Evolutionary conservation across 2,888 invertebrate genomes (phyloP).

Genomic region (Dilophus febrilis): DNA sequence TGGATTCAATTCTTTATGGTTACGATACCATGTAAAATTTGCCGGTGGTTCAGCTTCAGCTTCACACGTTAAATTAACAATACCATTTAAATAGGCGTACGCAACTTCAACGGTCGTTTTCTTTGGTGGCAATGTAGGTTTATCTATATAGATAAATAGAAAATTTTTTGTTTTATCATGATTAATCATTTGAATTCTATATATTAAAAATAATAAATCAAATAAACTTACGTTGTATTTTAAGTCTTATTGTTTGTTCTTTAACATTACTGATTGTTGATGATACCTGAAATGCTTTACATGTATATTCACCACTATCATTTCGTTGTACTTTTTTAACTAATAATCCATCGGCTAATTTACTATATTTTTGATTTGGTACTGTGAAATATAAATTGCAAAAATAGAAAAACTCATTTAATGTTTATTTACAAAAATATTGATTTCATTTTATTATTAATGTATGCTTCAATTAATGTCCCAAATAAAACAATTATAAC

Average conservation of each 20-base stretch:
- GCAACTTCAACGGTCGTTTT: constrained; percentile 19
- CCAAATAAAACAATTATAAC: no score
- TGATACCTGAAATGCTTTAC: constrained; percentile 37
- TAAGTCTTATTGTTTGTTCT: constrained; percentile 36
- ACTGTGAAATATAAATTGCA: no score
- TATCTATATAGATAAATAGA: constrained; percentile 17
- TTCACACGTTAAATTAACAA: constrained; percentile 39
- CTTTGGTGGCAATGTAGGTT: constrained; percentile 22
- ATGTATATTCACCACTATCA: constrained; percentile 39
- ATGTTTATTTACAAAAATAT: no score
- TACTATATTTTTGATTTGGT: constrained; percentile 28
- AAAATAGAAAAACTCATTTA: no score
- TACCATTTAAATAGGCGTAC: constrained; percentile 32
- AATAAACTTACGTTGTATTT: constrained; percentile 40
- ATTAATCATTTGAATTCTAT: not conserved
- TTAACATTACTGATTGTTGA: constrained; percentile 34
- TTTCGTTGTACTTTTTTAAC: constrained; percentile 36
- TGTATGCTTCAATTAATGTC: no score
- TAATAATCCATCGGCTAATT: constrained; percentile 36
- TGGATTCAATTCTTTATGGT: constrained; percentile 22
- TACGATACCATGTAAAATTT: constrained; percentile 34
- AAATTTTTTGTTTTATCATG: constrained; percentile 4
- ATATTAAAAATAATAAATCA: constrained; percentile 6
- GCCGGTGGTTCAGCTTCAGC: constrained; percentile 37
- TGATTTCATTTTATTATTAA: no score